Evolutionary conservation across 2,113 vertebrate genomes (phyloP).

Genomic region (Phalacrocorax pelagicus): DNA sequence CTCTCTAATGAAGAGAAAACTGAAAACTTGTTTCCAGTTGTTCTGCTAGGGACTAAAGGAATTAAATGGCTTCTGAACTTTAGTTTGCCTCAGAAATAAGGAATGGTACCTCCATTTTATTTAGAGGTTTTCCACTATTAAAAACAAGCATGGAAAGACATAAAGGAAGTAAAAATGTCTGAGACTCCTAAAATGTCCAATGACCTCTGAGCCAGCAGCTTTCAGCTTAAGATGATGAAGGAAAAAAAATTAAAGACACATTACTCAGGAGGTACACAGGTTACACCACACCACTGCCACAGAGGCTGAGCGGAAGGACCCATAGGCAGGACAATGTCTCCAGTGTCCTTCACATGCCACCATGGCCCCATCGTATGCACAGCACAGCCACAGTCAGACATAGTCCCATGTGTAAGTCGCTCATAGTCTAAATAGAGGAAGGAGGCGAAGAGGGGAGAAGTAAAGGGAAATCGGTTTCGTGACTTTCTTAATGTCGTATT

Average conservation of each 20-base stretch:
- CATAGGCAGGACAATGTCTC: neutral
- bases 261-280: neutral
- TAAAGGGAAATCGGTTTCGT: neutral
- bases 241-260: neutral
- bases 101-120: neutral
- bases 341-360: neutral
- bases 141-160: neutral
- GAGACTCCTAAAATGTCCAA: neutral
- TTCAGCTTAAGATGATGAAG: neutral
- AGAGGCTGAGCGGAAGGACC: neutral
- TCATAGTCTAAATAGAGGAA: neutral
- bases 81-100: neutral
- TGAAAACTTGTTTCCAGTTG: conserved; percentile 12
- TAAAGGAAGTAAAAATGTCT: neutral
- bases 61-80: neutral
- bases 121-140: neutral
- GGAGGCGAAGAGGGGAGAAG: neutral
- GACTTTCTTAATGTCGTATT: neutral
- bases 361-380: accelerated
- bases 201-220: neutral
- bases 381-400: neutral
- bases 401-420: neutral
- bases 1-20: neutral
- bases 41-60: neutral
- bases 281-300: accelerated